Percentiles rank a stretch among this genome's conserved stretches.
Evolutionary conservation across 2,113 vertebrate species (phyloP).

Genomic region (Onychostoma macrolepis): DNA sequence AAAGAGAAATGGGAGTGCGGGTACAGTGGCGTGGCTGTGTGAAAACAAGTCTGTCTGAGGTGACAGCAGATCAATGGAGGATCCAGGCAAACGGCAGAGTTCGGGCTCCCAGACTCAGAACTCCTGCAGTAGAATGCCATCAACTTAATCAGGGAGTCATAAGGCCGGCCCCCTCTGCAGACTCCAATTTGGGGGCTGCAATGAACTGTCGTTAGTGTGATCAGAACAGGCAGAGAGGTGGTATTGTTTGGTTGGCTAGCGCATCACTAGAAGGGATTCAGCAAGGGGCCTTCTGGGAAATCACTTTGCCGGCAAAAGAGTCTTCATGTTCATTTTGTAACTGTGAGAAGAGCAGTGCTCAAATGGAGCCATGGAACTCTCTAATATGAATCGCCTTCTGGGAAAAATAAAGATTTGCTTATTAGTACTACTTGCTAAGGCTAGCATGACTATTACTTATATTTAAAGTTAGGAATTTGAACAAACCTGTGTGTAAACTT

Average conservation of each 20-base stretch:
- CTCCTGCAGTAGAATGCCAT: not conserved
- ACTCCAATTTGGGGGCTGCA: conserved; percentile 14
- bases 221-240: conserved; percentile 27
- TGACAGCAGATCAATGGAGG: conserved; percentile 35
- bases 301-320: conserved; percentile 17
- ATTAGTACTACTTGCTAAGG: not conserved
- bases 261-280: conserved; percentile 26
- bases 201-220: conserved; percentile 33
- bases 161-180: not conserved
- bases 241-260: conserved; percentile 15
- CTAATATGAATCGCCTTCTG: conserved; percentile 3
- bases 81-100: not conserved
- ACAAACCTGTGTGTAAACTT: not conserved
- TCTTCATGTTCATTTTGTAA: conserved; percentile 44
- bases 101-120: not conserved
- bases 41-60: conserved; percentile 16
- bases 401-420: not conserved
- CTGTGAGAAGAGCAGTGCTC: not conserved
- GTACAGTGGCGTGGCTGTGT: not conserved
- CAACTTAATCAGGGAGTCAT: conserved; percentile 22
- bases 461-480: not conserved
- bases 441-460: not conserved
- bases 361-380: not conserved
- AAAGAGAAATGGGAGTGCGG: not conserved
- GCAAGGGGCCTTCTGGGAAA: conserved; percentile 34